Conservation (phyloP, 2,113 vertebrate genomes). For the Platysternon megacephalum region DNA sequence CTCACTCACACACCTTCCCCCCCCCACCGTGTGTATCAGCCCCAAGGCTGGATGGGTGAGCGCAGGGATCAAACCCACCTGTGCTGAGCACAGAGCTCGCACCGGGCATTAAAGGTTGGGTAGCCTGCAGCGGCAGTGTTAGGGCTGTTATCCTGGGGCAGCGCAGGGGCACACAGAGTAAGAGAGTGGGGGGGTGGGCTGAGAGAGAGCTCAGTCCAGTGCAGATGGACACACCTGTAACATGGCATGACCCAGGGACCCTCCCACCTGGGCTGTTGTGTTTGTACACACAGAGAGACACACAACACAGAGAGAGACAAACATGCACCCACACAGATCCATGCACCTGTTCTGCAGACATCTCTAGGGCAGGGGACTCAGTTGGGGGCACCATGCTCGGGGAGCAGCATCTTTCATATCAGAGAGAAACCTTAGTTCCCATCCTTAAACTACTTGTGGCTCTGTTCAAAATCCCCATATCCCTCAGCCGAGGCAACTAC, state of each 20-base stretch:
- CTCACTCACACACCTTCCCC: neutral
- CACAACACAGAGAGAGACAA: neutral
- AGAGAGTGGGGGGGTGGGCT: no score
- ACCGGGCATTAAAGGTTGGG: neutral
- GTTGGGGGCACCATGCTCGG: neutral
- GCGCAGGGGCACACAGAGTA: neutral
- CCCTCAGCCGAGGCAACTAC: neutral
- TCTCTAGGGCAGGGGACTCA: accelerated
- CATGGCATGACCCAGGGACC: neutral
- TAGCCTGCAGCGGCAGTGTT: neutral
- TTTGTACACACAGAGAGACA: neutral
- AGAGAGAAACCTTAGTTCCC: neutral
- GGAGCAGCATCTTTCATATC: neutral
- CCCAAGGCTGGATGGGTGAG: neutral
- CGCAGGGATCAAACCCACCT: neutral
- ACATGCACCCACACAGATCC: neutral
- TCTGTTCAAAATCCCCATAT: neutral
- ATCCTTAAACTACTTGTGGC: neutral
- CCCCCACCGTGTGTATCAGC: neutral
- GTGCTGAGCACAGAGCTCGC: neutral
- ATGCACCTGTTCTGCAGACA: neutral
- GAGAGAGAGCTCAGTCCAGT: no score
- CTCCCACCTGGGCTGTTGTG: neutral
- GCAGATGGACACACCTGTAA: no score
- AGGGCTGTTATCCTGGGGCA: neutral